Evolutionary conservation across 2,113 vertebrate genomes (phyloP), one percentile per base, ranked within the genome.

Genomic region (Amazona vittata): DNA sequence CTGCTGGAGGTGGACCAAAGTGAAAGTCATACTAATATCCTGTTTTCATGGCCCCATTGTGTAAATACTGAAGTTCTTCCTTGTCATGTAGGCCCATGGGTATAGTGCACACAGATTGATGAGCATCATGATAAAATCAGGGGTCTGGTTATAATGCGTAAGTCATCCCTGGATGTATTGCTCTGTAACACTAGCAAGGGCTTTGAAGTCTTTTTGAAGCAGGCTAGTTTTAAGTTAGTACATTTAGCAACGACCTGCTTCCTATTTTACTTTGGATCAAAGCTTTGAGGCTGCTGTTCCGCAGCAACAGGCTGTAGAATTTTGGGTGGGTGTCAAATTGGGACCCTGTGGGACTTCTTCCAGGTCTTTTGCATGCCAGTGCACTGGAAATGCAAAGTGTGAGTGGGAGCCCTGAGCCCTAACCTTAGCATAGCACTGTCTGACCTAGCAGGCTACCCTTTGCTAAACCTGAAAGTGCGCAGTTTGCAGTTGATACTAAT

Each of bases 181-280:
- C 29, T 74, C 79, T 80, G 31, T 70, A 83, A 76, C 33, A 31
- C 49, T 57, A 57, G 33, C 10, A 77, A 88, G 59, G 26, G 59
- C 70, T 90, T 91, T 68, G 85, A 96, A 90, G 75, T 74, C 53
- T 80, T 80, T 94, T 86, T 88, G 53, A 86, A 86, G 83, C 2
- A 81, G 64, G 28, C 11, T 70, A 7, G 14, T 60, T 89, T 87
- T 57, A 52, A 79, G 43, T 73, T 9, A 75, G 47, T 55, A 19
- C 12, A 29, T 64, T 89, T 59, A 87, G 50, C 37, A 71, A 22
- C 4, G 28, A 53, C 17, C 31, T 86, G 68, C 80, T 92, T 50
- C 46, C 50, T 86, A 1, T 55, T 89, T 70, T 39, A 22, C 39
- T 89, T 81, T 11, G 26, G 39, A 63, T 59, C 14, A 50, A 49